Conservation (phyloP, 2,888 invertebrate species). For the Celastrina argiolus region DNA sequence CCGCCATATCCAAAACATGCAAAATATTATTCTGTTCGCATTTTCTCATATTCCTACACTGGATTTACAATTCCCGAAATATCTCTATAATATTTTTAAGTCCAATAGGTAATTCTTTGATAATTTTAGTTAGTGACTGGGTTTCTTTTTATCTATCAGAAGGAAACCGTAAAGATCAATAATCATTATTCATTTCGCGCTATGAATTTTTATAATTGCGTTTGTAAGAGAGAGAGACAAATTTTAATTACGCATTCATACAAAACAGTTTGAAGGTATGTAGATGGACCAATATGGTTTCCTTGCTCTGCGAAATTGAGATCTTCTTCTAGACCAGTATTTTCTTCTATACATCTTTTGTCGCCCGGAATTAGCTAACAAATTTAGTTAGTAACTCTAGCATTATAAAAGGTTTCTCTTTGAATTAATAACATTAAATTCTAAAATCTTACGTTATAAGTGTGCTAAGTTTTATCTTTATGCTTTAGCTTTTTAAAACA, state of each 20-base stretch:
- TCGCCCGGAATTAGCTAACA: too few relatives aligned
- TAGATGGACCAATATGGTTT: not conserved
- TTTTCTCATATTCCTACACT: not conserved
- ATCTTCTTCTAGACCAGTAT: too few relatives aligned
- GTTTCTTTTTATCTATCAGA: not conserved
- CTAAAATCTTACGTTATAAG: not conserved
- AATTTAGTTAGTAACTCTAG: too few relatives aligned
- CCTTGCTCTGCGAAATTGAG: not conserved
- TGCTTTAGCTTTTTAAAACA: not conserved
- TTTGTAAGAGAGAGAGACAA: too few relatives aligned
- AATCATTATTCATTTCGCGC: not conserved
- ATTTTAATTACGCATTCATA: not conserved
- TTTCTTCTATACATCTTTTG: too few relatives aligned
- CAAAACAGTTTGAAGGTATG: not conserved
- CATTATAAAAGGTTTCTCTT: too few relatives aligned
- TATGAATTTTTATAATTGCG: not conserved
- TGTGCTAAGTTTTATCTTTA: not conserved
- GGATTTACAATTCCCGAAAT: not conserved
- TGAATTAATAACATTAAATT: not conserved
- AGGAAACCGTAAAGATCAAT: not conserved
- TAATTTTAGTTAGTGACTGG: not conserved
- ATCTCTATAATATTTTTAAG: not conserved
- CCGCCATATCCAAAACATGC: not conserved
- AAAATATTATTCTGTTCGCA: too few relatives aligned
- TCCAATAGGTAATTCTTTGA: not conserved